phyloP scores from a whole-genome alignment of 2,113 vertebrate species.

The Ophthalmolycus amberensis region DNA sequence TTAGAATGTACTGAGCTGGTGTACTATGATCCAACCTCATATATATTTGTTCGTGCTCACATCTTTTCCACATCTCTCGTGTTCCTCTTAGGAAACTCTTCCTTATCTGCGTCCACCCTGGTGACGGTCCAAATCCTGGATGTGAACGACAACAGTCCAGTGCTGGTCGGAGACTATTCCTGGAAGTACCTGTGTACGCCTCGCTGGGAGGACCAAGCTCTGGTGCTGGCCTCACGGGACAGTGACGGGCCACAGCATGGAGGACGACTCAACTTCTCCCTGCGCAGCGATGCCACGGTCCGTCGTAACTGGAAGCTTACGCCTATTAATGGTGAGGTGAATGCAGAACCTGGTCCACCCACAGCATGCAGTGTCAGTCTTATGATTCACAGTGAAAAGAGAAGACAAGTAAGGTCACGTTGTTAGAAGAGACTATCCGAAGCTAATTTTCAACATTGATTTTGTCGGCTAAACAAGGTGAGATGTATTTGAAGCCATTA shows the following conservation, averaged over 20 bases:
- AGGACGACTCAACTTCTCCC: constrained; percentile 84
- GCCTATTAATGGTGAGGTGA: constrained; percentile 83
- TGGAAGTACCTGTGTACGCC: constrained; percentile 89
- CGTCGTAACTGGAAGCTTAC: constrained; percentile 87
- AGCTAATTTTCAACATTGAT: background rate
- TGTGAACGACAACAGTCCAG: constrained; percentile 85
- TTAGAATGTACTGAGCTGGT: background rate
- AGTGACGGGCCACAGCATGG: constrained; percentile 79
- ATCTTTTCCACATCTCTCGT: constrained; percentile 5
- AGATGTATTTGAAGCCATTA: constrained; percentile 2
- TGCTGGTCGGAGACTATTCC: constrained; percentile 84
- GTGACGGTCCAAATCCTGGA: constrained; percentile 86
- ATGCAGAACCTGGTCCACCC: background rate
- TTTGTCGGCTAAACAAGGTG: background rate
- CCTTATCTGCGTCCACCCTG: constrained; percentile 81
- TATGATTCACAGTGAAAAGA: background rate
- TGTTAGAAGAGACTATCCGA: background rate
- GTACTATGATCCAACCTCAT: background rate
- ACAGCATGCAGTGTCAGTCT: background rate
- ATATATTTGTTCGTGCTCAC: background rate
- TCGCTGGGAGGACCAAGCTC: constrained; percentile 84
- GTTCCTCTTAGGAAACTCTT: constrained; percentile 78
- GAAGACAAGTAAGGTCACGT: background rate
- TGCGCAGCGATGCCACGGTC: constrained; percentile 83
- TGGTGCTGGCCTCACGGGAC: constrained; percentile 84